These are phyloP conservation scores for Drosophila cardini DNA, from an alignment of 1,140 invertebrate species.

Conservation along the genomic window DNA sequence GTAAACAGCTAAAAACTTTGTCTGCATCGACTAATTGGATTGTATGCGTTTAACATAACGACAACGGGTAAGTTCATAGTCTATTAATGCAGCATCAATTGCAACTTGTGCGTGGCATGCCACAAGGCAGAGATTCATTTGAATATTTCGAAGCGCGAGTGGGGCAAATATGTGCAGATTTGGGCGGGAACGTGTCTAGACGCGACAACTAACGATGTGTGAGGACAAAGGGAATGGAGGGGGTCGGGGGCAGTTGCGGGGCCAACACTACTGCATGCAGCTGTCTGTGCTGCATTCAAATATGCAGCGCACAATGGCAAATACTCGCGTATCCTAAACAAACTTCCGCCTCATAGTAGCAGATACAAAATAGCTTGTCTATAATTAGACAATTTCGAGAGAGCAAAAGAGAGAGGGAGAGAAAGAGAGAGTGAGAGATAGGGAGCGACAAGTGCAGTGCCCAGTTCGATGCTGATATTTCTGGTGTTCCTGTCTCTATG, in stretches of 20 bases:
- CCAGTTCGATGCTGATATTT: conserved; percentile 42
- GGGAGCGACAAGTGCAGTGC: conserved; percentile 38
- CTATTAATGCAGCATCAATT: conserved; percentile 61
- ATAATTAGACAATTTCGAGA: conserved; percentile 60
- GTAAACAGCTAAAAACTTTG: background rate
- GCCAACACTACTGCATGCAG: conserved; percentile 43
- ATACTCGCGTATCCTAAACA: conserved; percentile 70
- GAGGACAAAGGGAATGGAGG: background rate
- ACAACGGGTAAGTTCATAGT: conserved; percentile 46
- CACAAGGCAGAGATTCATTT: conserved; percentile 57
- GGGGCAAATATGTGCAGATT: conserved; percentile 30
- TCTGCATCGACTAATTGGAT: conserved; percentile 19
- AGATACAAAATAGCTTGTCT: conserved; percentile 56
- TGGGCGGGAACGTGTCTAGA: conserved; percentile 33
- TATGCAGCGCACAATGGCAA: conserved; percentile 58
- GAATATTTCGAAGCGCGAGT: conserved; percentile 58
- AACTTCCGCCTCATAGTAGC: conserved; percentile 67
- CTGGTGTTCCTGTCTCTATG: conserved; percentile 20
- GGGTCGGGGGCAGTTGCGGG: background rate
- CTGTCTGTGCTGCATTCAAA: conserved; percentile 50
- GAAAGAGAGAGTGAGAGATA: background rate
- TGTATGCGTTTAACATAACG: conserved; percentile 27
- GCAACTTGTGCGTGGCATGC: conserved; percentile 57
- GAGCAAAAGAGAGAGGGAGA: conserved; percentile 4
- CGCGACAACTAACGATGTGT: conserved; percentile 28